phyloP scores from a whole-genome alignment of 2,113 vertebrate genomes.

The Tonatia bakeri region DNA sequence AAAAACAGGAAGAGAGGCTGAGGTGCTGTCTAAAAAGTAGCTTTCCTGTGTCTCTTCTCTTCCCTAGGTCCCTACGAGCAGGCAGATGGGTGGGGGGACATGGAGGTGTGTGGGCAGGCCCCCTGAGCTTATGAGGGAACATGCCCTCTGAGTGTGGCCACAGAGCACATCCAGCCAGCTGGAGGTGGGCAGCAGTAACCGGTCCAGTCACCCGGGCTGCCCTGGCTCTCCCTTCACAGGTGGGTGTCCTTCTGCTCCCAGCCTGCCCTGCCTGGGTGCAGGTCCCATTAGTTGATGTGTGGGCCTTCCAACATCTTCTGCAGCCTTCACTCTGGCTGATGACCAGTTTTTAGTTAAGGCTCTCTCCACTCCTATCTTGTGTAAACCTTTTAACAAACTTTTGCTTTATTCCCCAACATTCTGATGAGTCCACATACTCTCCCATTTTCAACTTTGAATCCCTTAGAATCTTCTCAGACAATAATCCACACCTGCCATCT shows the following conservation, averaged over 20 bases:
- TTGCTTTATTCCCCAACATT: neutral
- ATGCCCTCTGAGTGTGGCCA: neutral
- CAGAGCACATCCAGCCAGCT: no score
- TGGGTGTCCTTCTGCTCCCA: neutral
- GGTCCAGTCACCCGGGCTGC: neutral
- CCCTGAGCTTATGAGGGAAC: neutral
- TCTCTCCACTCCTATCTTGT: neutral
- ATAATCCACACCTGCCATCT: neutral
- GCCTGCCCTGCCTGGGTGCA: neutral
- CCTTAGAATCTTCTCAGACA: neutral
- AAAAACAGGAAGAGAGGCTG: neutral
- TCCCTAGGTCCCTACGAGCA: neutral
- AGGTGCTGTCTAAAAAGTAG: neutral
- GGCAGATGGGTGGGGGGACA: neutral
- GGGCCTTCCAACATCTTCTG: neutral
- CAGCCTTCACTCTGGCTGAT: neutral
- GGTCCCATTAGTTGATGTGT: neutral
- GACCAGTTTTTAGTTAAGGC: neutral
- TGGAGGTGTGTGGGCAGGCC: neutral
- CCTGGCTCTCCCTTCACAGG: neutral
- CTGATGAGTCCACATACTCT: neutral
- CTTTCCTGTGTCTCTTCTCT: neutral
- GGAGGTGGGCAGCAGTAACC: neutral
- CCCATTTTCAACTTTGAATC: neutral
- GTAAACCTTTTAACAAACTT: neutral